Percentiles rank a stretch among this genome's conserved stretches.
Evolutionary conservation across 1,140 invertebrate species (phyloP).

Genomic region (Brachionus rotundiformis): DNA sequence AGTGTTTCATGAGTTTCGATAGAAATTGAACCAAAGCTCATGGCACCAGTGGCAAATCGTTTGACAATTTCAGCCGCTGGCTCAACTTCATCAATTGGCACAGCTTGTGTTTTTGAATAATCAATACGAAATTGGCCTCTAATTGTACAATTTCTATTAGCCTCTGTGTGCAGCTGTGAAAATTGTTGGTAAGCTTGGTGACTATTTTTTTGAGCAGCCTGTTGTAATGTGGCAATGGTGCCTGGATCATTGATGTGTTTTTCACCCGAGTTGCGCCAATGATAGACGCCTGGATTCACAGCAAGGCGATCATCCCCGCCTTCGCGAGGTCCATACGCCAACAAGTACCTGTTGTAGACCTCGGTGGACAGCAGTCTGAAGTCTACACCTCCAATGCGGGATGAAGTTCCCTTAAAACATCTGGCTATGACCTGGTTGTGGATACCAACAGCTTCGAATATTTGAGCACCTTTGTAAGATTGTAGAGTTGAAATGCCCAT

Average conservation of each 20-base stretch:
- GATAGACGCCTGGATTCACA: constrained; percentile 88
- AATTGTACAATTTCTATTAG: constrained; percentile 82
- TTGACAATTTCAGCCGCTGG: constrained; percentile 92
- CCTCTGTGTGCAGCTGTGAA: constrained; percentile 81
- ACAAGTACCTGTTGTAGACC: constrained; percentile 62
- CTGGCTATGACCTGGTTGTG: constrained; percentile 87
- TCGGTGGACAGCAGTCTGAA: constrained; percentile 87
- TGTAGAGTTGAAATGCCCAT: constrained; percentile 99
- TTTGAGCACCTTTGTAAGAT: constrained; percentile 98
- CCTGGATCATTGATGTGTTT: constrained; percentile 93
- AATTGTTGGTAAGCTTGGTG: constrained; percentile 82
- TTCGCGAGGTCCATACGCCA: constrained; percentile 58
- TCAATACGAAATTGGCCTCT: constrained; percentile 86
- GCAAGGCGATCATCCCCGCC: constrained; percentile 73
- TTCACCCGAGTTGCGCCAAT: constrained; percentile 94
- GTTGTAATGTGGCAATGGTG: constrained; percentile 35
- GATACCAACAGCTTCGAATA: constrained; percentile 96
- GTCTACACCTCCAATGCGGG: constrained; percentile 87
- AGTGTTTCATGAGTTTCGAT: constrained; percentile 90
- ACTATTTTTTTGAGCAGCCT: constrained; percentile 78
- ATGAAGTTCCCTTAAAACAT: constrained; percentile 92
- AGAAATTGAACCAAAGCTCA: constrained; percentile 90
- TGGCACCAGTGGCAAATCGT: constrained; percentile 77
- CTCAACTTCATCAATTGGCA: constrained; percentile 84
- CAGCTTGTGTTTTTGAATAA: constrained; percentile 69